Evolutionary conservation across 2,113 vertebrate genomes (phyloP), one percentile per base, ranked within the genome.

Genomic region (Odobenus rosmarus): DNA sequence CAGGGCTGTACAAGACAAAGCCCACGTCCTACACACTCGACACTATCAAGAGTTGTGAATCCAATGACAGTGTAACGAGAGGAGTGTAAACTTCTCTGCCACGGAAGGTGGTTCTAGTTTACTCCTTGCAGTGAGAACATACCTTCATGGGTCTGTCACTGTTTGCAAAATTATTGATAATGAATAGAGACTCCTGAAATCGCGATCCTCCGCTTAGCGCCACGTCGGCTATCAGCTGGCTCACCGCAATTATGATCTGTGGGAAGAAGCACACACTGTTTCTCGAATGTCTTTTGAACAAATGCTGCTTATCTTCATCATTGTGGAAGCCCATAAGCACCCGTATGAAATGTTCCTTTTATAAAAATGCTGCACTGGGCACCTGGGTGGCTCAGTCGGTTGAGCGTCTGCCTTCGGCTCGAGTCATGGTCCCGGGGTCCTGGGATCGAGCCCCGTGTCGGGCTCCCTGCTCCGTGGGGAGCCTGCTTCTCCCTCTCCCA

Each of bases 81-180:
- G 26, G 24, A 77, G 18, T 39, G 24, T 26, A 92, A 96, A 88
- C 18, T 49, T 85, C 49, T 33, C 51, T 21, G 26, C 62, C 6
- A 88, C 3, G 42, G 42, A 89, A 93, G 21, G 49, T 55, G 67
- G 36, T 53, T 90, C 33, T 49, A 62, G 90, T 74, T 93, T 80
- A 79, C 80, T 79, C 79, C 21, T 33, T n/a, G 23, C 59, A 72
- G 23, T 85, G 72, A 93, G 76, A 92, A 90, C 98, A 84, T 98
- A 99, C 99, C 99, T 99, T 99, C 99, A 99, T 99, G 36, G 99
- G 99, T 88, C 99, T 99, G 99, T 99, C 99, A 0, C 99, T 99
- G 96, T 99, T 99, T 86, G 99, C 99, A 96, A 99, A 99, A 98
- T 99, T 99, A 99, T 99, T 99, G 98, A 99, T 99, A 98, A 99